These are phyloP conservation scores for Onychomys leucogaster DNA, from an alignment of 2,797 vertebrate species.

Conservation along the genomic window DNA sequence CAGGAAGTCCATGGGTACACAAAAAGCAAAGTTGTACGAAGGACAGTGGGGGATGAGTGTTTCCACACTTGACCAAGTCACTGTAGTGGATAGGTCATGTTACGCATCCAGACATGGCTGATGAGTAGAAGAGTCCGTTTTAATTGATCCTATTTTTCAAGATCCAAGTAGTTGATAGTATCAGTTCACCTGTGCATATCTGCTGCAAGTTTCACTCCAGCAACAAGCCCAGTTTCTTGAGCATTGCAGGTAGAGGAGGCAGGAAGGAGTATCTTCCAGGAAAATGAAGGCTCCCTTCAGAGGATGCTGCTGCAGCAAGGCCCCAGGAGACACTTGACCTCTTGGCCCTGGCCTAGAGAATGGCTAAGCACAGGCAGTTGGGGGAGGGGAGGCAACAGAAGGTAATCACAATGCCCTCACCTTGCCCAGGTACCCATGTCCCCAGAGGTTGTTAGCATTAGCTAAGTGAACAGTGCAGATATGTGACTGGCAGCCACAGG, in stretches of 20 bases:
- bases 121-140: constrained; percentile 63
- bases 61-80: not conserved
- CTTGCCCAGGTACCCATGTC: constrained; percentile 85
- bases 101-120: rapidly evolving
- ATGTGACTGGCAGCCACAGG: constrained; percentile 90
- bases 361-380: not conserved
- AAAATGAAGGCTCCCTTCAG: not conserved
- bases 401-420: constrained; percentile 84
- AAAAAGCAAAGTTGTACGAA: not conserved
- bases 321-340: not conserved
- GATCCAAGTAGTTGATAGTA: constrained; percentile 68
- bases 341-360: not conserved
- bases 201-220: not conserved
- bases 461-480: constrained; percentile 88
- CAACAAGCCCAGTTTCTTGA: not conserved
- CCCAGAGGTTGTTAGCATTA: constrained; percentile 86
- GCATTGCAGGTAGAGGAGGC: not conserved
- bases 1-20: rapidly evolving
- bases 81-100: not conserved
- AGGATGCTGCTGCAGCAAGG: not conserved
- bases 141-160: constrained; percentile 82
- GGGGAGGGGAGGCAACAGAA: constrained; percentile 58
- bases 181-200: not conserved
- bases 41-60: not conserved
- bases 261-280: too few species aligned